Conservation (phyloP, 2,797 vertebrate species). For the Geotrypetes seraphini region DNA sequence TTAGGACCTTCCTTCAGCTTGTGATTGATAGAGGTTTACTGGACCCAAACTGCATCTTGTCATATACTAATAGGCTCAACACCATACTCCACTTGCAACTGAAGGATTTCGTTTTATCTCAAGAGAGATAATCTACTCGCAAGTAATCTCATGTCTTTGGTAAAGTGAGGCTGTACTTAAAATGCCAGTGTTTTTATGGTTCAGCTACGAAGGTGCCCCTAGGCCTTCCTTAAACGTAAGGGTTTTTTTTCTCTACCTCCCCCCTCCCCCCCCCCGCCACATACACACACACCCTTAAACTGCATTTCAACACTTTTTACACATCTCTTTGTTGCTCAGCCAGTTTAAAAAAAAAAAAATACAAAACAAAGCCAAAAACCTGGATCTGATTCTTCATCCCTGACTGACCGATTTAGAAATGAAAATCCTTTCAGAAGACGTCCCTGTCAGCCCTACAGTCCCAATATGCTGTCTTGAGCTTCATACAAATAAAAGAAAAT, state of each 20-base stretch:
- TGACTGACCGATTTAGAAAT: too few relatives aligned
- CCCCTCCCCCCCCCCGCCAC: neutral
- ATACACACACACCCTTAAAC: too few relatives aligned
- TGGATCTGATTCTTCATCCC: too few relatives aligned
- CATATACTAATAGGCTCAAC: constrained; percentile 64
- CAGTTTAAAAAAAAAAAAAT: too few relatives aligned
- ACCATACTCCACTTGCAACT: constrained; percentile 53
- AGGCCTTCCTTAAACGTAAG: neutral
- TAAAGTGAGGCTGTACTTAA: constrained; percentile 36
- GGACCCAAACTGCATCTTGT: constrained; percentile 51
- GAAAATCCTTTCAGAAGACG: too few relatives aligned
- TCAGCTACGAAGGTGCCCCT: neutral
- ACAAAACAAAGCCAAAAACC: too few relatives aligned
- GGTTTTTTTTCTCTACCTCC: rapidly evolving
- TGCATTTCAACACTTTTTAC: too few relatives aligned
- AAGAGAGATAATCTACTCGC: constrained; percentile 70
- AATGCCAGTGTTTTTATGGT: constrained; percentile 27
- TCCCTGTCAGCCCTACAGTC: too few relatives aligned
- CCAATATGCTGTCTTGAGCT: too few relatives aligned
- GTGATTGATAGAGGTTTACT: constrained; percentile 73
- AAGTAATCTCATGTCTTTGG: constrained; percentile 49
- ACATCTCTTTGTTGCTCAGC: too few relatives aligned
- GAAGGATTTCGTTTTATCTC: constrained; percentile 55
- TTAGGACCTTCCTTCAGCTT: constrained; percentile 70
- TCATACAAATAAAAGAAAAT: too few relatives aligned